Percentiles rank a stretch among this genome's conserved stretches.
These are phyloP conservation scores for Oscheius sp. DNA, from an alignment of 2,888 invertebrate genomes.

Conservation along the genomic window DNA sequence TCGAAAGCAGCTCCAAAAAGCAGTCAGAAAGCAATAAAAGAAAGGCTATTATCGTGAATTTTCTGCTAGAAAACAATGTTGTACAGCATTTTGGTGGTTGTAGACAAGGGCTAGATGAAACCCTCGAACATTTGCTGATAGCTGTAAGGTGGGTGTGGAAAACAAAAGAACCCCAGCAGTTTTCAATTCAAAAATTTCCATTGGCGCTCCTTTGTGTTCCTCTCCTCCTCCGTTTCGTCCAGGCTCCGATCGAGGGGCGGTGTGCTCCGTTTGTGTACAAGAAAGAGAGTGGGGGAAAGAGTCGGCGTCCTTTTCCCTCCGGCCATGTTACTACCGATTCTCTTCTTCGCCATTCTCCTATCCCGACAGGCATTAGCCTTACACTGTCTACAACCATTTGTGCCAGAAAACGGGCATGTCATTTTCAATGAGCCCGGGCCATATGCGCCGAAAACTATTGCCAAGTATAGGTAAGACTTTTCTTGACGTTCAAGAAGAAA, in stretches of 20 bases:
- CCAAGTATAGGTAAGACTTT: slow-evolving; percentile 76
- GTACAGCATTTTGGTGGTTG: no score
- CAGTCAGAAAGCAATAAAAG: no score
- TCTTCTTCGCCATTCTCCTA: slow-evolving; percentile 31
- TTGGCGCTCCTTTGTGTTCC: slow-evolving; percentile 9
- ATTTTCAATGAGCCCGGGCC: slow-evolving; percentile 74
- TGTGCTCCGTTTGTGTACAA: slow-evolving; percentile 29
- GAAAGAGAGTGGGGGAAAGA: no score
- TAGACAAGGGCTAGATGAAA: no score
- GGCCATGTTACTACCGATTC: slow-evolving; percentile 32
- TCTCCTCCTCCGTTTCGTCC: background rate
- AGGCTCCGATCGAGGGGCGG: slow-evolving; percentile 18
- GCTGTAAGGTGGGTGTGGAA: no score
- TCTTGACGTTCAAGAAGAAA: background rate
- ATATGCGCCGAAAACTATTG: slow-evolving; percentile 84
- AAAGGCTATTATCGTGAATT: no score
- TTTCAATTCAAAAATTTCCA: background rate
- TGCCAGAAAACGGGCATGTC: slow-evolving; percentile 82
- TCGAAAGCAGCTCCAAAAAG: no score
- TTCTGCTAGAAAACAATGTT: no score
- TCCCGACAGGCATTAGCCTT: slow-evolving; percentile 29
- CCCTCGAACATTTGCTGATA: no score
- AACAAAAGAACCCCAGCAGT: no score
- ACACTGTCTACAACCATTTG: slow-evolving; percentile 65
- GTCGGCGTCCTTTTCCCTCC: slow-evolving; percentile 27